Evolutionary conservation across 2,113 vertebrate species (phyloP).

Genomic region (Centrocercus urophasianus): DNA sequence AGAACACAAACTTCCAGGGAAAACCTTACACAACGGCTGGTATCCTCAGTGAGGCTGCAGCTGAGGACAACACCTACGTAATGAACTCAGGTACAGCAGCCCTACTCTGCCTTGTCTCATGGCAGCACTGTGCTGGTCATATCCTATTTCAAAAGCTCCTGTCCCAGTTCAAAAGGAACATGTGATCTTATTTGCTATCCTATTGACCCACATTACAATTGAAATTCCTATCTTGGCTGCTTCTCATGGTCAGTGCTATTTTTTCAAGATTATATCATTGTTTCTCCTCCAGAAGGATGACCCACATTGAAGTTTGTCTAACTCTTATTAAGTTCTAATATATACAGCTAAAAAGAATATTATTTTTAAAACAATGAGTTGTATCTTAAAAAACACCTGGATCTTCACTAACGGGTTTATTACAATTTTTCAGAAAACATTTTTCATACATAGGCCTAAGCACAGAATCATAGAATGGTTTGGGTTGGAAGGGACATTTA

Average conservation of each 20-base stretch:
- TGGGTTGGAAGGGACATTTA: too few species aligned
- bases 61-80: background rate
- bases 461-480: background rate
- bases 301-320: background rate
- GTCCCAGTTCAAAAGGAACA: background rate
- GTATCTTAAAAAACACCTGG: background rate
- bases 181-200: background rate
- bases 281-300: background rate
- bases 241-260: background rate
- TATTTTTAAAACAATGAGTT: background rate
- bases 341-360: rapidly evolving
- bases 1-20: background rate
- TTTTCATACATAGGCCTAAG: background rate
- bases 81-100: background rate
- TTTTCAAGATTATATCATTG: background rate
- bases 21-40: background rate
- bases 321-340: background rate
- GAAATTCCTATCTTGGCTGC: background rate
- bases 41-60: background rate
- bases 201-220: rapidly evolving
- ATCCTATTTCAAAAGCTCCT: background rate
- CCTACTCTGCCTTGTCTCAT: background rate
- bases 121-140: rapidly evolving
- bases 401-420: background rate
- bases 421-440: background rate